Conservation (phyloP, 2,888 invertebrate species). For the Apotomis betuletana region DNA sequence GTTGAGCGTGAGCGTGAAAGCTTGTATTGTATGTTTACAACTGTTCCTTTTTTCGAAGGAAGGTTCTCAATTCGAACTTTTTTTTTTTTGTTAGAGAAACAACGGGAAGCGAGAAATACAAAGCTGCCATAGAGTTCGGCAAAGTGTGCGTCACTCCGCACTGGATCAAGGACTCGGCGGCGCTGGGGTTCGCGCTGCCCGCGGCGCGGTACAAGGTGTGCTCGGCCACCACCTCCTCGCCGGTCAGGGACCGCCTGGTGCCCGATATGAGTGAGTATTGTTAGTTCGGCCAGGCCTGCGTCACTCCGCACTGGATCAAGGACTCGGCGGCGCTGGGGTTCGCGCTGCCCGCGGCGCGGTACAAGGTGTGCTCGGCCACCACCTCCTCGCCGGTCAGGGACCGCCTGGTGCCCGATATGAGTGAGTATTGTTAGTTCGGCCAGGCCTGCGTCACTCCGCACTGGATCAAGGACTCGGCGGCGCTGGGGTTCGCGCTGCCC, state of each 20-base stretch:
- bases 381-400: constrained; percentile 89
- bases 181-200: constrained; percentile 87
- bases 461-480: constrained; percentile 85
- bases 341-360: constrained; percentile 85
- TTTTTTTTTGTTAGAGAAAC: too few relatives aligned
- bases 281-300: constrained; percentile 84
- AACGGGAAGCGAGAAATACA: constrained; percentile 88
- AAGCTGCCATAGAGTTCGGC: constrained; percentile 79
- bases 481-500: constrained; percentile 87
- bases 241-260: constrained; percentile 80
- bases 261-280: constrained; percentile 76
- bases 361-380: constrained; percentile 83
- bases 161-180: constrained; percentile 92
- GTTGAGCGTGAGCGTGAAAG: too few relatives aligned
- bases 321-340: constrained; percentile 90
- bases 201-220: constrained; percentile 83
- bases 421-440: constrained; percentile 68
- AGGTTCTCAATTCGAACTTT: too few relatives aligned
- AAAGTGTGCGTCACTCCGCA: constrained; percentile 87
- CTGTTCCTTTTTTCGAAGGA: background rate
- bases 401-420: constrained; percentile 87
- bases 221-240: constrained; percentile 87
- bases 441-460: constrained; percentile 87
- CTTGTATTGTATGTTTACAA: too few relatives aligned
- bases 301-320: constrained; percentile 90